Percentiles rank a stretch among this genome's conserved stretches.
These are phyloP conservation scores for Patiria pectinifera DNA, from an alignment of 53 echinoderm and acorn worm species.

Conservation along the genomic window DNA sequence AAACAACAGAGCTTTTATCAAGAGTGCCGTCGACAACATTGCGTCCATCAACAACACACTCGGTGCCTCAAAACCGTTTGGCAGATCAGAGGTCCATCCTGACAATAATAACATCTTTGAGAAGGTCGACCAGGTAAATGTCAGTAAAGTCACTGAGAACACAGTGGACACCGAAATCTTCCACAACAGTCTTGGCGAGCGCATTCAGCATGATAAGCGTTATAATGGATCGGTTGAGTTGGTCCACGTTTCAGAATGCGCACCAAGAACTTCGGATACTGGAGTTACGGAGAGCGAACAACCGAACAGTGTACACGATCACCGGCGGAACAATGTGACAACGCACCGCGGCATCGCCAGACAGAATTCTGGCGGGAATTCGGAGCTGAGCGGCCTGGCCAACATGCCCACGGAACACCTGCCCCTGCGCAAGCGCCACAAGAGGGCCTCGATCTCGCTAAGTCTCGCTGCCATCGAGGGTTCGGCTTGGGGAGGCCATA, in stretches of 20 bases:
- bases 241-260: not conserved
- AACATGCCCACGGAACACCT: constrained; percentile 70
- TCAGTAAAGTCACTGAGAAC: not conserved
- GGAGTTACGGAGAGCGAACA: not conserved
- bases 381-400: constrained; percentile 12
- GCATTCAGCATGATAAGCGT: too few species aligned
- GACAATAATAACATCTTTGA: not conserved
- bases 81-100: not conserved
- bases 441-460: constrained; percentile 22
- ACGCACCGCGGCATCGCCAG: not conserved
- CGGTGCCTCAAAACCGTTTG: not conserved
- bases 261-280: not conserved
- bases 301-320: not conserved
- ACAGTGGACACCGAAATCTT: too few species aligned
- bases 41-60: not conserved
- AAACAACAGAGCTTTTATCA: not conserved
- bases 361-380: not conserved
- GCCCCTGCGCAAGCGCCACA: constrained; percentile 77
- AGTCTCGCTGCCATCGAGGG: constrained; percentile 15
- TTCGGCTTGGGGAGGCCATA: not conserved
- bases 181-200: too few species aligned
- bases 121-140: not conserved
- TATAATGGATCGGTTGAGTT: too few species aligned
- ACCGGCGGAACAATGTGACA: not conserved
- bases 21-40: not conserved